Evolutionary conservation across 2,888 invertebrate genomes (phyloP), one percentile per base, ranked within the genome.

Genomic region (Polymixis flavicincta): DNA sequence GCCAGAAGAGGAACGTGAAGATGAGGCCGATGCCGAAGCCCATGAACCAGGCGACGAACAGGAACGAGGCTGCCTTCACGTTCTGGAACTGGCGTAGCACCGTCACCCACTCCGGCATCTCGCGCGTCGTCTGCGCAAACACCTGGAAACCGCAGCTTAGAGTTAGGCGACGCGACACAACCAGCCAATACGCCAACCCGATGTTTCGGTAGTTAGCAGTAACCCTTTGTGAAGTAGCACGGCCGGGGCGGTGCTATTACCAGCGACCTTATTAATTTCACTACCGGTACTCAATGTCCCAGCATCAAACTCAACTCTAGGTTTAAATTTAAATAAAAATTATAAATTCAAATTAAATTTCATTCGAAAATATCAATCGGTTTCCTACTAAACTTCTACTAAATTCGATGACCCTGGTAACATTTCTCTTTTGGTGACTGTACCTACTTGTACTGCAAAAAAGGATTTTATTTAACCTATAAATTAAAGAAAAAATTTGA

Each of bases 1-100:
- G 99, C 99, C 99, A 99, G 96, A 99, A 99, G 75, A 99, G 98
- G 96, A 99, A 99, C 7, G 99, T 99, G 96, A 99, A 99, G 88
- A 99, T 99, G 88, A 99, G 97, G 1, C 99, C 99, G 90, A 99
- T 99, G 72, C 99, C 99, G 92, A 99, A 99, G 73, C 99, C 99
- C 99, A 99, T 99, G 95, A 99, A 99, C 99, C 99, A 99, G 67
- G 99, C 99, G 52, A 99, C 99, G 93, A 99, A 98, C 67, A 99
- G 97, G 93, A 99, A 99, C 1, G 99, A 98, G 22, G 98, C 98
- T 84, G 99, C 99, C 93, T 99, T 99, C 73, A 99, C 95, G 92
- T 98, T 98, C 90, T 98, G 98, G 94, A 99, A 99, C 91, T 99
- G 98, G 82, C 98, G 97, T 87, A 99, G 96, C 71, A 99, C 99